Percentiles rank a stretch among this genome's conserved stretches.
phyloP scores from a whole-genome alignment of 2,888 invertebrate genomes.

The Habrosyne pyritoides region DNA sequence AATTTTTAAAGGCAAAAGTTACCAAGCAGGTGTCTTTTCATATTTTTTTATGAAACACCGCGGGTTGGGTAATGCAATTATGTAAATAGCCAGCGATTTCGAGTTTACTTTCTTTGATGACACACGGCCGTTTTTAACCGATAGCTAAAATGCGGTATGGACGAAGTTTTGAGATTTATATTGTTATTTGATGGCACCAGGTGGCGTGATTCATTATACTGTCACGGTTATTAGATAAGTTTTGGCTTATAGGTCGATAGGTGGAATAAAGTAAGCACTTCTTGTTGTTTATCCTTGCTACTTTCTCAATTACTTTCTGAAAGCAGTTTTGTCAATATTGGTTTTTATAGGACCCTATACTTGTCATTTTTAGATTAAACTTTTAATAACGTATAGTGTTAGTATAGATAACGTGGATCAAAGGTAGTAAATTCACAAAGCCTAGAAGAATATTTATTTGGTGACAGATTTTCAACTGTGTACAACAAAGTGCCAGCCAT shows the following conservation, averaged over 20 bases:
- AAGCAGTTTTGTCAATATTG: too few relatives aligned
- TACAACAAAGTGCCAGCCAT: too few relatives aligned
- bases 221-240: conserved; percentile 2
- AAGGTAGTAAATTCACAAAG: too few relatives aligned
- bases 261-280: neutral
- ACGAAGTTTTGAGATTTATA: conserved; percentile 4
- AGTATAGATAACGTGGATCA: too few relatives aligned
- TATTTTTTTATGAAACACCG: conserved; percentile 69
- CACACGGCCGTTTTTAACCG: conserved; percentile 29
- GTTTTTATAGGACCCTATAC: too few relatives aligned
- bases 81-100: conserved; percentile 65
- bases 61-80: conserved; percentile 68
- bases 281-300: neutral
- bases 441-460: too few relatives aligned
- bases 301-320: neutral
- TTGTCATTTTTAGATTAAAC: too few relatives aligned
- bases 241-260: neutral
- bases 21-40: conserved; percentile 76
- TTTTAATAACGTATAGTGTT: too few relatives aligned
- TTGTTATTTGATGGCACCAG: conserved; percentile 8
- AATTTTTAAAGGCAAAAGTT: conserved; percentile 79
- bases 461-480: too few relatives aligned
- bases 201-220: neutral
- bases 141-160: neutral
- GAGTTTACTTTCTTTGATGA: conserved; percentile 41